Conservation (phyloP, 2,797 vertebrate genomes). For the Channallabes apus region DNA sequence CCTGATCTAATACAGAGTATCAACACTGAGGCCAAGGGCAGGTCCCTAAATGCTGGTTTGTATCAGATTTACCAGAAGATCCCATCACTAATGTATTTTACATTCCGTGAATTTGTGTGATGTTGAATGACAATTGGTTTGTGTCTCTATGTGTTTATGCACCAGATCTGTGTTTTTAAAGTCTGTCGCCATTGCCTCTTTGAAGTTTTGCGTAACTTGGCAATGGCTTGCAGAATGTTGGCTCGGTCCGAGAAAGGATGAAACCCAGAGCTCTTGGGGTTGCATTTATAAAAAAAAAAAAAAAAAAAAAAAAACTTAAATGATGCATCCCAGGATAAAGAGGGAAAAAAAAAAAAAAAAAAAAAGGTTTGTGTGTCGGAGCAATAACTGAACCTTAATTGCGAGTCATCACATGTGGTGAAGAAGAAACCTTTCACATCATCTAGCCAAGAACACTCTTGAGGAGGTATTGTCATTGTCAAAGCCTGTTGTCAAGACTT, state of each 20-base stretch:
- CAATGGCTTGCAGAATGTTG: slow-evolving; percentile 2
- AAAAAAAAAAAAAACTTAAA: too few relatives aligned
- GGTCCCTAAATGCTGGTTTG: neutral
- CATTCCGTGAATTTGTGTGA: neutral
- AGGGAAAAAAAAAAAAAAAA: neutral
- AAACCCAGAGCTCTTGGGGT: slow-evolving; percentile 20
- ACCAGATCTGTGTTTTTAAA: slow-evolving; percentile 12
- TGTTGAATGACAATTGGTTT: slow-evolving; percentile 15
- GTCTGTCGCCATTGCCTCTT: slow-evolving; percentile 3
- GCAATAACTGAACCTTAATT: neutral
- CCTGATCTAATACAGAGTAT: slow-evolving; percentile 13
- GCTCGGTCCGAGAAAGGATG: slow-evolving; percentile 2
- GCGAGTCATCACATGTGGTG: too few relatives aligned
- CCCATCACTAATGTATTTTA: slow-evolving; percentile 6
- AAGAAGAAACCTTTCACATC: too few relatives aligned
- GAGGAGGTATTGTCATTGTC: too few relatives aligned
- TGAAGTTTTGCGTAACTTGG: slow-evolving; percentile 4
- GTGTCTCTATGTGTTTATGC: neutral
- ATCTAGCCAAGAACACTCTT: neutral
- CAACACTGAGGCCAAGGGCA: neutral
- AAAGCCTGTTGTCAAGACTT: too few relatives aligned
- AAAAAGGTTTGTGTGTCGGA: neutral
- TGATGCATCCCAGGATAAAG: neutral
- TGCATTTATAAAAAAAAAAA: neutral
- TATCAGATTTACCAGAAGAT: slow-evolving; percentile 4